phyloP scores from a whole-genome alignment of 2,888 invertebrate genomes.

The Morpho deidamia region DNA sequence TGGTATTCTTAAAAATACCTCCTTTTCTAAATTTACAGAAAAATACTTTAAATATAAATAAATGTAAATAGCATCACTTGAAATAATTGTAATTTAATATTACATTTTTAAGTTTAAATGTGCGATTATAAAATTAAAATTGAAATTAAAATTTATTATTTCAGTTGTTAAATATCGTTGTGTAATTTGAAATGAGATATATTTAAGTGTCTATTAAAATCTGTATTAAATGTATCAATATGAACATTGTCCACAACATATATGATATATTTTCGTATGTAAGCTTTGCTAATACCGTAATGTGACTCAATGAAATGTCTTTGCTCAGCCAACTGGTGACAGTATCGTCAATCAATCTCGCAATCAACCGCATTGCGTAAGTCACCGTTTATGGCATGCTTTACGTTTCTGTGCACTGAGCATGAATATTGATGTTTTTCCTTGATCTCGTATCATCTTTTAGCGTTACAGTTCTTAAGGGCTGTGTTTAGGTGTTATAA shows the following conservation, averaged over 20 bases:
- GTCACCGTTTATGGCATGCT: conserved; percentile 68
- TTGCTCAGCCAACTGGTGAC: conserved; percentile 94
- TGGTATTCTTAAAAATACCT: too few relatives aligned
- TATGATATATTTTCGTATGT: neutral
- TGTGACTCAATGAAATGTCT: conserved; percentile 73
- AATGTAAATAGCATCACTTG: too few relatives aligned
- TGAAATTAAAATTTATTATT: too few relatives aligned
- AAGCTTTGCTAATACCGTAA: conserved; percentile 56
- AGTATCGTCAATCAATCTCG: conserved; percentile 94
- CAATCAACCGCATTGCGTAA: conserved; percentile 96
- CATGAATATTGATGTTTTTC: conserved; percentile 52
- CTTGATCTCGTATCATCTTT: conserved; percentile 13
- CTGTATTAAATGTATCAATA: neutral
- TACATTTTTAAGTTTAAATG: too few relatives aligned
- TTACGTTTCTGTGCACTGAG: conserved; percentile 34
- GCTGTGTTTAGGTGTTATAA: conserved; percentile 32
- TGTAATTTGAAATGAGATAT: too few relatives aligned
- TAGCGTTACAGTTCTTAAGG: conserved; percentile 18
- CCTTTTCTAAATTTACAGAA: too few relatives aligned
- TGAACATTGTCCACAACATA: neutral
- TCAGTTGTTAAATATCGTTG: too few relatives aligned
- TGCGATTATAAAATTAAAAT: too few relatives aligned
- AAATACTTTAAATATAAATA: too few relatives aligned
- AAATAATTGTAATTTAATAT: too few relatives aligned
- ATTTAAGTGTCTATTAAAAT: neutral